Evolutionary conservation across 1,140 invertebrate species (phyloP).

Genomic region (Diorhabda sublineata): DNA sequence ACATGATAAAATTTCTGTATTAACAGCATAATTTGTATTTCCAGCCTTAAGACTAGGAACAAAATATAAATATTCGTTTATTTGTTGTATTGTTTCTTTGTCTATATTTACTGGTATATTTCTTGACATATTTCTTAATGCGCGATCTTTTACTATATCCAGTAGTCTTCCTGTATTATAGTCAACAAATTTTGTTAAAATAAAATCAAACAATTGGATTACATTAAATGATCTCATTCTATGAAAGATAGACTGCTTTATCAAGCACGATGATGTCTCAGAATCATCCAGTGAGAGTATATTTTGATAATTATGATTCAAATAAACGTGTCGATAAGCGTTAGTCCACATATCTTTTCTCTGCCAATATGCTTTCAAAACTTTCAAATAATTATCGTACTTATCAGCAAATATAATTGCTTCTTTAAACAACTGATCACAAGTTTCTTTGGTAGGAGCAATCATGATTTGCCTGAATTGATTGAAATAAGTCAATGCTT

Average conservation of each 20-base stretch:
- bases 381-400: background rate
- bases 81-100: background rate
- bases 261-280: background rate
- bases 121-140: background rate
- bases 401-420: background rate
- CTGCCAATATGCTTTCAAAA: background rate
- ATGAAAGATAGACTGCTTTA: conserved; percentile 7
- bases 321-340: background rate
- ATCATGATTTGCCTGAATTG: conserved; percentile 7
- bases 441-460: background rate
- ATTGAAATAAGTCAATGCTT: conserved; percentile 1
- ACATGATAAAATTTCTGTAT: background rate
- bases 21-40: background rate
- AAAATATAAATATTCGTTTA: background rate
- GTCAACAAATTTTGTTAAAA: conserved; percentile 3
- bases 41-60: background rate
- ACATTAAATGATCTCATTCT: conserved; percentile 13
- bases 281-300: conserved; percentile 8
- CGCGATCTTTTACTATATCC: background rate
- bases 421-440: background rate
- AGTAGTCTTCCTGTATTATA: background rate
- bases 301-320: background rate
- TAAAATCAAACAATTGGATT: conserved; percentile 10
- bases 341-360: conserved; percentile 5
- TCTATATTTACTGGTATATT: background rate